Conservation (phyloP, 1,140 invertebrate species). For the Bombus confusus region DNA sequence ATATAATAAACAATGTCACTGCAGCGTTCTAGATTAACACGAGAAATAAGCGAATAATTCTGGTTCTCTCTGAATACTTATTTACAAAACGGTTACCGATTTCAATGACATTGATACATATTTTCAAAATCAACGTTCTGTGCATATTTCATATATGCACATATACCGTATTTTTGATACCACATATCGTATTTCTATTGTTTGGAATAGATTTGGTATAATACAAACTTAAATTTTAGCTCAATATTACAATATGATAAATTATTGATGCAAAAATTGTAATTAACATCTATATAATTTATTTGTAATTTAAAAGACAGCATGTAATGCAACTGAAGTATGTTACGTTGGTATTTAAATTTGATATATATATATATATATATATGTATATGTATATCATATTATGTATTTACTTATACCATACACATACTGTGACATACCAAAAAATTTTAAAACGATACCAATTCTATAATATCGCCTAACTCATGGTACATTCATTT, state of each 20-base stretch:
- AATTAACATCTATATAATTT: neutral
- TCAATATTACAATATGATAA: neutral
- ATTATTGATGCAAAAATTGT: neutral
- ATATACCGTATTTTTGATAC: neutral
- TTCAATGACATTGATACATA: neutral
- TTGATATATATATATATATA: neutral
- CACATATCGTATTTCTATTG: neutral
- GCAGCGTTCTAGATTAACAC: neutral
- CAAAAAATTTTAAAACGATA: neutral
- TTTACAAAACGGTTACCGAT: neutral
- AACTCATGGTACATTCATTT: slow-evolving; percentile 17
- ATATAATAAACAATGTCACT: neutral
- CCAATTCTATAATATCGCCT: slow-evolving; percentile 14
- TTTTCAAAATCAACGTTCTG: neutral
- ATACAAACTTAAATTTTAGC: neutral
- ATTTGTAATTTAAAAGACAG: neutral
- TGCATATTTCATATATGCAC: neutral
- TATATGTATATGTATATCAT: neutral
- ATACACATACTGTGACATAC: neutral
- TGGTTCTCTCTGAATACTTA: too few species aligned
- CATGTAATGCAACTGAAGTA: neutral
- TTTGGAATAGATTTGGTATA: neutral
- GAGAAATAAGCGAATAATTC: neutral
- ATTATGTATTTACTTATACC: neutral
- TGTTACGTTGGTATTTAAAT: neutral